phyloP scores from a whole-genome alignment of 2,113 vertebrate species.

The Sprattus sprattus region DNA sequence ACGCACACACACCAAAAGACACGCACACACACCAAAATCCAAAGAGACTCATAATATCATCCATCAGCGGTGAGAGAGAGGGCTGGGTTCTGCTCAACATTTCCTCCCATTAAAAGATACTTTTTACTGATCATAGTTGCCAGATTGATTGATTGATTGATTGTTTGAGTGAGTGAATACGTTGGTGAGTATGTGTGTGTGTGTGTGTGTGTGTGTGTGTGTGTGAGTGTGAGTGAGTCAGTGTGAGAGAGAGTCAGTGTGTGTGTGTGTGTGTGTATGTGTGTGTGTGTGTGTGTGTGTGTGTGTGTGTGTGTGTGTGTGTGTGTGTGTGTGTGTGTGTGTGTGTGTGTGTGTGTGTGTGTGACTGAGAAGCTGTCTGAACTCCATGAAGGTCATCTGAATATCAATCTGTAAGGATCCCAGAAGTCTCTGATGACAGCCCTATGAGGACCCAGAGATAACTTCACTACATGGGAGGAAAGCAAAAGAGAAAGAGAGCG shows the following conservation, averaged over 20 bases:
- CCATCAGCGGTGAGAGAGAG: no score
- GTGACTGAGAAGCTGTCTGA: background rate
- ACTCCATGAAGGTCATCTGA: background rate
- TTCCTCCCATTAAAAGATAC: no score
- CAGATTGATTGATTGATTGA: no score
- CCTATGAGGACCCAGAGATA: background rate
- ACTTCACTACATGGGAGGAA: background rate
- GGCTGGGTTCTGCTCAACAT: no score
- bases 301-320: background rate
- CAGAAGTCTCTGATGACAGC: background rate
- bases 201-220: background rate
- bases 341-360: no score
- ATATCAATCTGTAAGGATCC: background rate
- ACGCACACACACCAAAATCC: no score
- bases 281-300: background rate
- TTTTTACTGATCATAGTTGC: no score
- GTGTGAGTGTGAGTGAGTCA: background rate
- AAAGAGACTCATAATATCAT: no score
- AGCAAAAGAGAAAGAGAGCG: background rate
- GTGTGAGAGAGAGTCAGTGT: no score
- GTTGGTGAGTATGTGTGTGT: background rate
- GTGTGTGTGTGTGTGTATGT: background rate
- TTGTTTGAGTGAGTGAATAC: no score
- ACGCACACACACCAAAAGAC: no score
- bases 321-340: background rate